These are phyloP conservation scores for Malthinus seriepunctatus DNA, from an alignment of 2,888 invertebrate species.

Conservation along the genomic window DNA sequence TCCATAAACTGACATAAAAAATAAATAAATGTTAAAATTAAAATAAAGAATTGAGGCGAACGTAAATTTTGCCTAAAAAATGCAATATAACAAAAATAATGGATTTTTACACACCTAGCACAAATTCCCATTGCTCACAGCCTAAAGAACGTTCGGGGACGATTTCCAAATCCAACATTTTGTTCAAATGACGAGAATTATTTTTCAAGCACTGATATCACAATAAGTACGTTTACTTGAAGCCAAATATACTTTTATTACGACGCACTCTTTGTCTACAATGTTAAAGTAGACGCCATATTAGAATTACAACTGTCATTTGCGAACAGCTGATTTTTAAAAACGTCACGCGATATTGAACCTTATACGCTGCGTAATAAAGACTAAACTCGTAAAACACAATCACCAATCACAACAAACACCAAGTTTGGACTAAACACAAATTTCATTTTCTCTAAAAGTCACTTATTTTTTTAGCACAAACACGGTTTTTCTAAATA, in stretches of 20 bases:
- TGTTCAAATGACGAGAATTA: conserved; percentile 39
- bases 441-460: neutral
- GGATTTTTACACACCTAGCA: conserved; percentile 74
- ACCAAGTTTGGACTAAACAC: conserved; percentile 24
- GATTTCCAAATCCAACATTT: conserved; percentile 96
- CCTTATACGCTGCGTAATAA: conserved; percentile 24
- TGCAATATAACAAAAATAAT: conserved; percentile 39
- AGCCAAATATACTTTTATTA: conserved; percentile 36
- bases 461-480: neutral
- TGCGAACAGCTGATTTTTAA: conserved; percentile 49
- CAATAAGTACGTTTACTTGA: conserved; percentile 34
- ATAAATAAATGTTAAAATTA: neutral
- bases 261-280: conserved; percentile 47
- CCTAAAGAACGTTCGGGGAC: conserved; percentile 94
- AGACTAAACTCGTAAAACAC: conserved; percentile 27
- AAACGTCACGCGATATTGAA: conserved; percentile 27
- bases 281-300: conserved; percentile 48
- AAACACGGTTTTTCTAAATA: no score
- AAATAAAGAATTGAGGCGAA: neutral
- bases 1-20: neutral
- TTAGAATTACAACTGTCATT: conserved; percentile 47
- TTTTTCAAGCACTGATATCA: conserved; percentile 20
- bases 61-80: conserved; percentile 44
- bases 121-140: conserved; percentile 98
- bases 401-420: conserved; percentile 42